Evolutionary conservation across 1,140 invertebrate genomes (phyloP).

Genomic region (Leguminivora glycinivorella): DNA sequence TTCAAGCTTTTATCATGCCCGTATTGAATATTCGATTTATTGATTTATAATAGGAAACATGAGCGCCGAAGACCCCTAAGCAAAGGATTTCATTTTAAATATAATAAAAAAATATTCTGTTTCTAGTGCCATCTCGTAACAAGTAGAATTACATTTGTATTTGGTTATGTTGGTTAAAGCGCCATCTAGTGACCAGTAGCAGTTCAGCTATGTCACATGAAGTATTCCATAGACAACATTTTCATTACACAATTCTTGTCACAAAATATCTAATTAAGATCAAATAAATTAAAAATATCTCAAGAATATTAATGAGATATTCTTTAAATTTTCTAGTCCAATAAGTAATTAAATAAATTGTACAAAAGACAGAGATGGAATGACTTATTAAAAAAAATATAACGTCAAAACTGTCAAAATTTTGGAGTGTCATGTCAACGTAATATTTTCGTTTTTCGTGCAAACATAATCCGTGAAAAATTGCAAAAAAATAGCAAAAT

Average conservation of each 20-base stretch:
- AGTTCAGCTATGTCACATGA: conserved; percentile 42
- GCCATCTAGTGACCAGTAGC: conserved; percentile 46
- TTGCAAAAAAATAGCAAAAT: conserved; percentile 53
- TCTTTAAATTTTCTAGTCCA: background rate
- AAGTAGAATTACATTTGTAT: background rate
- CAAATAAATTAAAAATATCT: conserved; percentile 21
- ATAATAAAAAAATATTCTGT: conserved; percentile 50
- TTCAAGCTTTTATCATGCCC: too few species aligned
- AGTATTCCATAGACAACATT: conserved; percentile 37
- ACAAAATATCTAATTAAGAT: background rate
- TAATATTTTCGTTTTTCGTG: conserved; percentile 62
- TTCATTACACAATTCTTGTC: background rate
- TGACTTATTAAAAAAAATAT: conserved; percentile 48
- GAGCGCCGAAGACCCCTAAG: too few species aligned
- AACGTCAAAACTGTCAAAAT: conserved; percentile 71
- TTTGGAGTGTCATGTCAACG: conserved; percentile 69
- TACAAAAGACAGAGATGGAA: background rate
- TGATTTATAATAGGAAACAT: too few species aligned
- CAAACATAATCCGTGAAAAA: conserved; percentile 42
- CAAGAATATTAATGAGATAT: background rate
- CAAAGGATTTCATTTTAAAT: too few species aligned
- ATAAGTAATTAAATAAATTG: background rate
- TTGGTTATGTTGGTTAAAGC: background rate
- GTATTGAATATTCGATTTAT: too few species aligned
- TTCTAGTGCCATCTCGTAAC: background rate